Evolutionary conservation across 2,797 vertebrate species (phyloP), one percentile per base, ranked within the genome.

Genomic region (Momotus momota): DNA sequence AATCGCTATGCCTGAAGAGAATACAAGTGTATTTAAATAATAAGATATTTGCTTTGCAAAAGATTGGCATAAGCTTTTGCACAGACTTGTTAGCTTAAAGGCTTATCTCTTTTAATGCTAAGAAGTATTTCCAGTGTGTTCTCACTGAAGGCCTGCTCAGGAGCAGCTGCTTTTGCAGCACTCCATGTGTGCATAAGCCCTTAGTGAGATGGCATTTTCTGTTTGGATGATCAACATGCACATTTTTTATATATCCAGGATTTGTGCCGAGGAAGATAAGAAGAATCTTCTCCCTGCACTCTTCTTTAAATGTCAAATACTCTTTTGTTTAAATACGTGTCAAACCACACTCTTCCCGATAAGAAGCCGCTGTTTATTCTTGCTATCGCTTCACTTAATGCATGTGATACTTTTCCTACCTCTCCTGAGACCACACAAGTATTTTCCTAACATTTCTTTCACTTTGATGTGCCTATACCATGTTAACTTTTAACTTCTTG

Each of bases 41-140:
- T 81, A 85, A 91, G 89, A 74, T 92, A 93, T 92, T 93, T 96
- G 91, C 75, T 93, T 95, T 93, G 72, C 89, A 88, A 72, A 94
- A 95, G 85, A 91, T 86, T 94, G 88, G 70, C 77, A 82, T 88
- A 92, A 96, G 86, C 88, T 90, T 88, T 86, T 84, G 64, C 86
- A 90, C 70, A 96, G 94, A 74, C 86, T 77, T 94, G 91, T 90
- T 95, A 94, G 94, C 81, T 95, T 94, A 97, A 88, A 95, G 91
- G 93, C 93, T 97, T 96, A 96, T 90, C 92, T 91, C 75, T 92
- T 91, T 93, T 88, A 94, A 86, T 84, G 60, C 83, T 92, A 71
- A 96, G 67, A 88, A 95, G 74, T 91, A 78, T 90, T 95, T 96
- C 64, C 80, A 88, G 40, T 35, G 62, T 55, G 69, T 67, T 94